Base-by-base conservation (phyloP, 1,140 invertebrate species). In the Agraylea sexmaculata region DNA sequence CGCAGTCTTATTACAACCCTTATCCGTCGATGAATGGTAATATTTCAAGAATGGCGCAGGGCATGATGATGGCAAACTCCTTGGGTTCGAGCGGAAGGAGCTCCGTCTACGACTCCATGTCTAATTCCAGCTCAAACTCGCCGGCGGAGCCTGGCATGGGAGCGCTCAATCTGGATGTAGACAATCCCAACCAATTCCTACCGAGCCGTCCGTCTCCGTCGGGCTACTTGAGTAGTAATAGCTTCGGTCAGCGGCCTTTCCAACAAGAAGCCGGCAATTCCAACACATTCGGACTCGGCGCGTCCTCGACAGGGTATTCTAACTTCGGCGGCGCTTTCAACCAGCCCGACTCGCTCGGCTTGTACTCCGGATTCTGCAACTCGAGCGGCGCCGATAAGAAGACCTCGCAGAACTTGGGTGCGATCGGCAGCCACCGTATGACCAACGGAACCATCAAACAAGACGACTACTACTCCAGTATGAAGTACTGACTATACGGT, bases 81-180 rank as follows among this genome's bases (percentile, higher is more conserved):
- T 7, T 25, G 7, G 23, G 7, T 25, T 25, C 19, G 7, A 13
- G 16, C 11, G 42, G 42, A 1, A 19, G 37, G 0, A 48, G 37
- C 22, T 51, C 49, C 3, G 42, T 48, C 2, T 48, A 48, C 23
- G 46, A 45, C 34, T 51, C 46, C 4, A 41, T 47, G 8, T 47
- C 41, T 5, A 47, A 47, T 38, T 50, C 49, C 10, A 50, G 41
- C 19, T 45, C 43, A 2, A 48, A 48, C 32, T 46, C 46, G 2
- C 49, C 49, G 0, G 41, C 46, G 1, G 43, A 46, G 18, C 11
- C 12, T 15, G 10, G n/a, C n/a, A n/a, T n/a, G n/a, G n/a, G n/a
- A n/a, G n/a, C n/a, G n/a, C n/a, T n/a, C n/a, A n/a, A n/a, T n/a
- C n/a, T n/a, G n/a, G n/a, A n/a, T n/a, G n/a, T n/a, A n/a, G n/a